A percentile compares a stretch with the other conserved stretches of the same genome.
Conservation (phyloP, 1,140 invertebrate genomes). For the Drosophila arawakana region DNA sequence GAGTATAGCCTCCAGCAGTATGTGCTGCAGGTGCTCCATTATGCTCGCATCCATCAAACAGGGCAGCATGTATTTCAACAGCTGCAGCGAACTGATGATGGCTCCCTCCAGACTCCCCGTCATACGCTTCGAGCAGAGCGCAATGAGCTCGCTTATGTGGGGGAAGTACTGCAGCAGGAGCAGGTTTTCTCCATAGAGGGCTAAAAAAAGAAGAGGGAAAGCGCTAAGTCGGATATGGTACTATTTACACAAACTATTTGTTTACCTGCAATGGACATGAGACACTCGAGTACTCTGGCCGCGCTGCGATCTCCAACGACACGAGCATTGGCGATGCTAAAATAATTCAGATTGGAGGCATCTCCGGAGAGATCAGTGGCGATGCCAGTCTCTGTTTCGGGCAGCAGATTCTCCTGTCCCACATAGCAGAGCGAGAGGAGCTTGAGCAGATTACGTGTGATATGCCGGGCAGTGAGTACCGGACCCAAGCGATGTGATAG, state of each 20-base stretch:
- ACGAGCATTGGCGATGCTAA: slow-evolving; percentile 86
- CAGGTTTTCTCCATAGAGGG: slow-evolving; percentile 85
- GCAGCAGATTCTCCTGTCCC: slow-evolving; percentile 91
- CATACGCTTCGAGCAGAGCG: slow-evolving; percentile 90
- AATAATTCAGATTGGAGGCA: slow-evolving; percentile 85
- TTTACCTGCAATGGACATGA: slow-evolving; percentile 90
- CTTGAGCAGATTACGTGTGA: slow-evolving; percentile 95
- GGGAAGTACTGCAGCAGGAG: slow-evolving; percentile 97
- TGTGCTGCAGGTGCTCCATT: slow-evolving; percentile 93
- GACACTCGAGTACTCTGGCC: slow-evolving; percentile 93
- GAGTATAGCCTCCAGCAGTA: slow-evolving; percentile 91
- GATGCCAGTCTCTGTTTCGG: slow-evolving; percentile 58
- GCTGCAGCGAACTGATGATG: slow-evolving; percentile 92
- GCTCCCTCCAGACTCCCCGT: slow-evolving; percentile 94
- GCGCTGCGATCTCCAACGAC: slow-evolving; percentile 93
- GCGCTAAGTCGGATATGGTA: not conserved
- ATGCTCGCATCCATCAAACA: slow-evolving; percentile 93
- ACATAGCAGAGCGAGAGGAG: slow-evolving; percentile 98
- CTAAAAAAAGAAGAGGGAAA: slow-evolving; percentile 19
- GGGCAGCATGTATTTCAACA: slow-evolving; percentile 92
- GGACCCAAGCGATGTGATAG: slow-evolving; percentile 97
- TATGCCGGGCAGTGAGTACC: slow-evolving; percentile 94
- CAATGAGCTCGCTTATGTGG: slow-evolving; percentile 93
- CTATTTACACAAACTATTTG: too few relatives aligned
- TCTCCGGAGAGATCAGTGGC: slow-evolving; percentile 54